Evolutionary conservation across 2,797 vertebrate genomes (phyloP), one percentile per base, ranked within the genome.

Genomic region (Enteromius trimaculatus): DNA sequence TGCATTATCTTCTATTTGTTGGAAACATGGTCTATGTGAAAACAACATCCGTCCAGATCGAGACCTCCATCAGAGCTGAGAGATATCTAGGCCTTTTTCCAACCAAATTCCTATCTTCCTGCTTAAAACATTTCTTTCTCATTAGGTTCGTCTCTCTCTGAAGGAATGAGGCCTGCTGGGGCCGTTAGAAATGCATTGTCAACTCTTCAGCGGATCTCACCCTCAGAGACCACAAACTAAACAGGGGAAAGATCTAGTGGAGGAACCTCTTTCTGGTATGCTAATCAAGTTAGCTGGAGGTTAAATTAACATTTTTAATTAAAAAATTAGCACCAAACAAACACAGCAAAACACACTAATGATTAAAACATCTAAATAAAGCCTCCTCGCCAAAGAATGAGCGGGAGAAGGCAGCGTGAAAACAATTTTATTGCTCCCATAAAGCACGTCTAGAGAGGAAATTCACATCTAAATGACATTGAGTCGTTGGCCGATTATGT

Each of bases 281-380:
- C 93, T 94, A 96, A 96, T 95, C 83, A 87, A 85, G 90, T 87
- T 92, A 89, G 95, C 95, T 92, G 88, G 93, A 91, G 95, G 95
- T 94, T 92, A 95, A 95, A 96, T 95, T 93, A 95, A 94, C 94
- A 95, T 94, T 95, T 95, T 95, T 94, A 95, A 95, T 95, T 95
- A 95, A 95, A 95, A 95, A 95, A 95, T 95, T 95, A 95, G 94
- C 92, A 87, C 92, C 94, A 94, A 95, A 95, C 95, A 95, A 96
- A 96, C 95, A 96, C 89, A 82, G 94, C 93, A 95, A 95, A 95
- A 96, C 95, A 95, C 93, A 95, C 94, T 94, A 93, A 95, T 94
- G 94, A 96, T 95, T 95, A 93, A 94, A 94, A 92, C 92, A 94
- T 94, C 92, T 89, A 92, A 91, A 95, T 89, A 90, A 89, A 92